phyloP scores from a whole-genome alignment of 53 echinoderm and acorn worm genomes.

The Henricia sp. region DNA sequence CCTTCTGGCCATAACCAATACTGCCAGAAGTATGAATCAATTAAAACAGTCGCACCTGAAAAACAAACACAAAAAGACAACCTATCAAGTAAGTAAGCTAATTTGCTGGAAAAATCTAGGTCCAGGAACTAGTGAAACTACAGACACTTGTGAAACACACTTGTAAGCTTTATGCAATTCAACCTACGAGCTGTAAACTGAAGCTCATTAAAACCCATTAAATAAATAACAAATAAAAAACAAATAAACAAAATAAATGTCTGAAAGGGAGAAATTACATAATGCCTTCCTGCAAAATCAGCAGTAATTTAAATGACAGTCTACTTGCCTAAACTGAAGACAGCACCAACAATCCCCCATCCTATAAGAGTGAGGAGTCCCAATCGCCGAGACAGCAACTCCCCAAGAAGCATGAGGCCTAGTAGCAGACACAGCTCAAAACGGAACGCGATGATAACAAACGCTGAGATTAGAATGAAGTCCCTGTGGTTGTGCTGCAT shows the following conservation, averaged over 20 bases:
- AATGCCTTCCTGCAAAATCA: background rate
- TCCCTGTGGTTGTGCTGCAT: constrained; percentile 66
- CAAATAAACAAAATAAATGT: too few species aligned
- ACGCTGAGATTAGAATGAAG: constrained; percentile 86
- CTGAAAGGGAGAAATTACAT: too few species aligned
- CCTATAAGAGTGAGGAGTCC: constrained; percentile 61
- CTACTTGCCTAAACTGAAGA: constrained; percentile 59
- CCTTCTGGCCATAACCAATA: constrained; percentile 97
- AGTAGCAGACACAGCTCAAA: constrained; percentile 84
- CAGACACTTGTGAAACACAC: too few species aligned
- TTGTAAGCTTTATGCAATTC: too few species aligned
- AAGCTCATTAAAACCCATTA: too few species aligned
- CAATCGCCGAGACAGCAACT: constrained; percentile 76
- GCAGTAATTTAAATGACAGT: background rate
- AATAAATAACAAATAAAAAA: too few species aligned
- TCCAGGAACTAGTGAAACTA: too few species aligned
- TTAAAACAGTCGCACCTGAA: constrained; percentile 74
- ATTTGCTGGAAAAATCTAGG: too few species aligned
- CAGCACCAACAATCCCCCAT: constrained; percentile 77
- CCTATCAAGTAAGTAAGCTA: too few species aligned
- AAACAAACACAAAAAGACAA: background rate
- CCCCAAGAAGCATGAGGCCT: constrained; percentile 82
- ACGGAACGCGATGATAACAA: constrained; percentile 84
- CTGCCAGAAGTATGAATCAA: constrained; percentile 92
- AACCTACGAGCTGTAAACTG: too few species aligned